phyloP scores from a whole-genome alignment of 2,888 invertebrate genomes.

The Calephelis perditalis region DNA sequence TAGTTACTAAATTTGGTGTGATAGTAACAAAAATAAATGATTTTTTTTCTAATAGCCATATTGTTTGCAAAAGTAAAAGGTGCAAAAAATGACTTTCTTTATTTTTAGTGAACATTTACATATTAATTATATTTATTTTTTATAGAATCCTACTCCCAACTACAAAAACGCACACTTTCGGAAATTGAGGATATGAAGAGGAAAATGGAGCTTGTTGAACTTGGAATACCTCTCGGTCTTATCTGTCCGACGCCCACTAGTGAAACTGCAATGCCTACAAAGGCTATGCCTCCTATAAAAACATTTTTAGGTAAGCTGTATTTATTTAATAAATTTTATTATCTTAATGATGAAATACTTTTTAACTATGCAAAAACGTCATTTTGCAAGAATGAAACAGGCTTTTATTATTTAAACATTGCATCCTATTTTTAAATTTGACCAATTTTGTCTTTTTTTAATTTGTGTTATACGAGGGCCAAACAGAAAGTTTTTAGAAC shows the following conservation, averaged over 20 bases:
- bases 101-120: too few species aligned
- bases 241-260: conserved; percentile 57
- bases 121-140: not conserved
- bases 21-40: too few species aligned
- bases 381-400: too few species aligned
- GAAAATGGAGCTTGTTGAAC: conserved; percentile 66
- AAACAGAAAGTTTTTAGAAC: too few species aligned
- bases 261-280: conserved; percentile 68
- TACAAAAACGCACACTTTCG: conserved; percentile 52
- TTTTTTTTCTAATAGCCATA: too few species aligned
- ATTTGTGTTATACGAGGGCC: too few species aligned
- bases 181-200: conserved; percentile 72
- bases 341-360: not conserved
- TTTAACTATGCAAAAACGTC: too few species aligned
- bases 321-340: too few species aligned
- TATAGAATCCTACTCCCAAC: conserved; percentile 46
- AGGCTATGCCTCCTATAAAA: conserved; percentile 72
- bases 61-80: too few species aligned
- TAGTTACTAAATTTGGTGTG: too few species aligned
- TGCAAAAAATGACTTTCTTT: not conserved
- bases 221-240: conserved; percentile 67
- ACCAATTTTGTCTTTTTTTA: not conserved
- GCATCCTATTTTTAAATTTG: too few species aligned
- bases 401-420: too few species aligned
- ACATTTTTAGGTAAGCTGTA: conserved; percentile 57